Conservation (phyloP, 2,797 vertebrate species). For the Neosalanx taihuensis region DNA sequence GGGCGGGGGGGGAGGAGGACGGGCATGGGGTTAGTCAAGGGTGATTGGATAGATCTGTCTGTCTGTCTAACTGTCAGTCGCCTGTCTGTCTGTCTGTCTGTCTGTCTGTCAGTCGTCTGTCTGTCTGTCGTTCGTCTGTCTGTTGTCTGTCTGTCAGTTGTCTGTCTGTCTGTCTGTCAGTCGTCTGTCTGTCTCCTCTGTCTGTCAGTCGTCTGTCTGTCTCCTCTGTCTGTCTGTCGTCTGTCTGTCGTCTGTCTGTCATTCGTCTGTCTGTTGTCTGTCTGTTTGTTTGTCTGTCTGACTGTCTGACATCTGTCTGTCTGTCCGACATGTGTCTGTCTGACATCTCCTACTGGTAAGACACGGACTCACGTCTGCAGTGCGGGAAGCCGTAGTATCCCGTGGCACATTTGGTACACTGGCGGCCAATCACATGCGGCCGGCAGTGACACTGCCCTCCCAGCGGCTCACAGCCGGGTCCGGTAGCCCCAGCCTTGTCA, state of each 20-base stretch:
- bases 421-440: slow-evolving; percentile 78
- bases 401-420: slow-evolving; percentile 82
- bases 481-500: slow-evolving; percentile 69
- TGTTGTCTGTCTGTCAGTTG: too few species aligned
- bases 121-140: too few species aligned
- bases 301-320: neutral
- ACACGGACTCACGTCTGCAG: slow-evolving; percentile 80
- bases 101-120: neutral
- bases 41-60: neutral
- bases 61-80: neutral
- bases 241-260: too few species aligned
- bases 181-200: too few species aligned
- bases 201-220: too few species aligned
- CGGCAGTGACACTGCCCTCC: slow-evolving; percentile 88
- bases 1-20: neutral
- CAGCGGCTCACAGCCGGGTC: slow-evolving; percentile 68
- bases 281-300: too few species aligned
- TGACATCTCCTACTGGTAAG: neutral
- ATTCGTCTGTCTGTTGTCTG: too few species aligned
- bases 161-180: too few species aligned
- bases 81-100: neutral
- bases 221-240: too few species aligned
- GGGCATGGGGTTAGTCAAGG: neutral
- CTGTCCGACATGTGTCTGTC: neutral
- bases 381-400: slow-evolving; percentile 89